These are phyloP conservation scores for Orthonevra nobilis DNA, from an alignment of 2,888 invertebrate genomes.

Conservation along the genomic window DNA sequence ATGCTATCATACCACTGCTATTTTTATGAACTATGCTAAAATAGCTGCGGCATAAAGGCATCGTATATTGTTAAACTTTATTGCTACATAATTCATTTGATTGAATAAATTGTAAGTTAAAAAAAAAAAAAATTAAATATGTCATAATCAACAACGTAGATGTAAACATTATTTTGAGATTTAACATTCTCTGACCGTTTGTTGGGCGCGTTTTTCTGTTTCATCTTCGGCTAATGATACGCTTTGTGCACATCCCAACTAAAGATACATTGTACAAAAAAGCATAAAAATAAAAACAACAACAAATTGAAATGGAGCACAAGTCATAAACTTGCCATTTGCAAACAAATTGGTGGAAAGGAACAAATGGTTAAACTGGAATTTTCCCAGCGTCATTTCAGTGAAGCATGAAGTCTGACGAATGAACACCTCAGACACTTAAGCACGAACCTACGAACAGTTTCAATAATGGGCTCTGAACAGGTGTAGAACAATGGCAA, in stretches of 20 bases:
- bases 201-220: neutral
- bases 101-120: too few relatives aligned
- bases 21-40: slow-evolving; percentile 63
- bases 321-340: neutral
- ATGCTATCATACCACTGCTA: slow-evolving; percentile 70
- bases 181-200: too few relatives aligned
- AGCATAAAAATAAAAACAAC: neutral
- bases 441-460: slow-evolving; percentile 15
- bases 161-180: too few relatives aligned
- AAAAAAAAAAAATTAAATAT: too few relatives aligned
- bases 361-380: neutral
- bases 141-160: too few relatives aligned
- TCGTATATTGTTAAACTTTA: slow-evolving; percentile 53
- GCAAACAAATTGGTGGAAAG: neutral
- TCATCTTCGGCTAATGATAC: neutral
- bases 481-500: slow-evolving; percentile 1
- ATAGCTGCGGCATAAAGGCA: slow-evolving; percentile 66
- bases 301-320: neutral
- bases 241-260: too few relatives aligned
- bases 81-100: too few relatives aligned
- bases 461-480: neutral
- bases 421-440: slow-evolving; percentile 1
- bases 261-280: neutral
- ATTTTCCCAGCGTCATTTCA: neutral
- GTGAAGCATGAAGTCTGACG: slow-evolving; percentile 19